Evolutionary conservation across 2,888 invertebrate species (phyloP), one percentile per base, ranked within the genome.

Genomic region (Torymus tubicola): DNA sequence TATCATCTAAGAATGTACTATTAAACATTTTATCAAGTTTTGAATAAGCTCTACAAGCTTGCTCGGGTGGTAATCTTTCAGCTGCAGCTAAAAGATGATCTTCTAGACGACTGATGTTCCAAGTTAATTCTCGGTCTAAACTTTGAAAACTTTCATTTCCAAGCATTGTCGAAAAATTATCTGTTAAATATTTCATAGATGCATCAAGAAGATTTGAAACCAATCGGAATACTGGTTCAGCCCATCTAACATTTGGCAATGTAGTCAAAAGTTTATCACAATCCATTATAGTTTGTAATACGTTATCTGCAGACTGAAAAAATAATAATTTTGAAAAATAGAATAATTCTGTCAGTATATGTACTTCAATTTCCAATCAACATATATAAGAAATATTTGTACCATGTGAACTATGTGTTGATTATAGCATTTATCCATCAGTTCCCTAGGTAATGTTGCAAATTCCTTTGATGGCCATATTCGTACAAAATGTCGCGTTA

Each of bases 401-500:
- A 94, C 94, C 93, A 97, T 93, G 88, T 96, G 95, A 0, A 96
- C 94, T 13, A 96, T 93, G 86, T 96, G 95, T 87, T 96, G 96
- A 87, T 96, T 95, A 84, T 95, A 95, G 89, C 97, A 97, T 87
- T 96, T 95, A 70, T 96, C 96, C 84, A 96, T 92, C 5, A 97
- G 92, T 87, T 97, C 96, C 55, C 95, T 93, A 0, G 97, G 96
- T 79, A 98, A 91, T 64, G 95, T 94, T 0, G 97, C 96, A 91
- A 98, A 98, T 2, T 96, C 94, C 86, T 97, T 95, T 2, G 96
- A 96, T 0, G 97, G 96, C 98, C 98, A 98, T 69, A 98, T 96
- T 87, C 95, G 94, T 10, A 95, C 93, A 90, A 97, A 98, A 90
- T 98, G 93, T 83, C 95, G 95, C 31, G 96, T 96, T 63, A 97